Conservation (phyloP, 64 coral and sea anemone genomes). For the Anthopleura sola region DNA sequence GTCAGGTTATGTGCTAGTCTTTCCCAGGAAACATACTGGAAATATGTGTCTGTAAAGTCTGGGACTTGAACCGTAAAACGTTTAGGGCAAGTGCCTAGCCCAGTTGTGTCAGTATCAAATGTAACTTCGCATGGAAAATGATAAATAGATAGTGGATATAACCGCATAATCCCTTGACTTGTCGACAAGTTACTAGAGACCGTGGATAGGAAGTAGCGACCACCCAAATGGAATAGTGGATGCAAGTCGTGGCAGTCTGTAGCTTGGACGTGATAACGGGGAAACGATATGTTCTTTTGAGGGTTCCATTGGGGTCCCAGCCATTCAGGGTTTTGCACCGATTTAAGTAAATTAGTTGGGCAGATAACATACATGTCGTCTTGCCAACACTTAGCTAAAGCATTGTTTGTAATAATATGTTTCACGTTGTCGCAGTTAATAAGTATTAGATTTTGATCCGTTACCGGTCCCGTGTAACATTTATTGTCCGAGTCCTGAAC, state of each 20-base stretch:
- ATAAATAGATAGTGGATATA: neutral
- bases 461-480: neutral
- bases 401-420: neutral
- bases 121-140: neutral
- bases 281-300: neutral
- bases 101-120: neutral
- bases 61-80: neutral
- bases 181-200: neutral
- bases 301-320: neutral
- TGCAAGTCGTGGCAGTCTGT: neutral
- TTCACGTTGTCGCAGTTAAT: neutral
- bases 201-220: neutral
- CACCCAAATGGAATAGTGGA: neutral
- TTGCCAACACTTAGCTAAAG: neutral
- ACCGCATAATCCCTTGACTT: neutral
- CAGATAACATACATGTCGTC: neutral
- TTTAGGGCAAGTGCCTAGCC: neutral
- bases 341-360: neutral
- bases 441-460: neutral
- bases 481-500: neutral
- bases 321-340: neutral
- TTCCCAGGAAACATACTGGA: neutral
- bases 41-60: neutral
- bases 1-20: neutral
- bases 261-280: neutral